Conservation (phyloP, 2,797 vertebrate species). For the Aphelocoma californica region DNA sequence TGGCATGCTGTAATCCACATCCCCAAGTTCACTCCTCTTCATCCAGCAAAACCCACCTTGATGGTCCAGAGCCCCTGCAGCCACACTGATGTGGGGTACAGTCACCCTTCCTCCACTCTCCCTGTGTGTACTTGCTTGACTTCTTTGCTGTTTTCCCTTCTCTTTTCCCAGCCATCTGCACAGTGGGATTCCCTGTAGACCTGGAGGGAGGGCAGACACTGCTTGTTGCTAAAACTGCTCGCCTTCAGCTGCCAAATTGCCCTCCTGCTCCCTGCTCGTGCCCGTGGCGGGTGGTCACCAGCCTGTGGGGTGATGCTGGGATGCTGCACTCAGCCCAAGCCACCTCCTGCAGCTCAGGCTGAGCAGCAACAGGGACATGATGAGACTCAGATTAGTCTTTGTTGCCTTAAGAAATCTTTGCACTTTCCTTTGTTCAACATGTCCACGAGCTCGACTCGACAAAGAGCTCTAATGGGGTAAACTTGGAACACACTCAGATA, state of each 20-base stretch:
- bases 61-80: background rate
- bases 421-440: background rate
- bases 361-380: background rate
- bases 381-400: background rate
- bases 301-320: background rate
- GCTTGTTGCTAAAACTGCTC: background rate
- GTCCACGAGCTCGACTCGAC: background rate
- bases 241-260: background rate
- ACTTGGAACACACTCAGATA: background rate
- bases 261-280: background rate
- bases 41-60: background rate
- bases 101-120: background rate
- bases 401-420: background rate
- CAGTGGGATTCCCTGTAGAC: background rate
- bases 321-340: background rate
- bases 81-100: background rate
- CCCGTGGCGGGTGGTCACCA: background rate
- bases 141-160: background rate
- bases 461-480: background rate
- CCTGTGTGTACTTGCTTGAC: rapidly evolving
- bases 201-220: background rate
- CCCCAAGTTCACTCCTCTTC: background rate
- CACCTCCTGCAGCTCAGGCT: background rate
- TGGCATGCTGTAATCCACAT: background rate
- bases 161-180: background rate